Evolutionary conservation across 2,797 vertebrate genomes (phyloP).

Genomic region (Sphenopsis melanotis): DNA sequence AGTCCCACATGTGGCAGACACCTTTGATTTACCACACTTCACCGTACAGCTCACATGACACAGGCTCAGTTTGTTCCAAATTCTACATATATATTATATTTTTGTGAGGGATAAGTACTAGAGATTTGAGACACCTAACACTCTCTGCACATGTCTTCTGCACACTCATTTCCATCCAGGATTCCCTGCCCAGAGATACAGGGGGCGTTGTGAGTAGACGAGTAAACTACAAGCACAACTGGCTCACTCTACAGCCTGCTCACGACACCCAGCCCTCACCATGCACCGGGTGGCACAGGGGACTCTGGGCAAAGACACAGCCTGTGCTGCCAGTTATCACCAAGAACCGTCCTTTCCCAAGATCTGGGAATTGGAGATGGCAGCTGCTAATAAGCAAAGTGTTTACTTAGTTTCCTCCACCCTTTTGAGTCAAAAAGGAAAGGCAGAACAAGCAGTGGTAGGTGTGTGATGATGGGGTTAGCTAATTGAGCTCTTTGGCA

Average conservation of each 20-base stretch:
- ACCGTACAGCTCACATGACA: background rate
- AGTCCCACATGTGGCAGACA: background rate
- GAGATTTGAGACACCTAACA: background rate
- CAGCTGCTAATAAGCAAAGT: background rate
- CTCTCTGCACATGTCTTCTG: background rate
- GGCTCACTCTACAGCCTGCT: background rate
- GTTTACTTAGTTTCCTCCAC: slow-evolving; percentile 8
- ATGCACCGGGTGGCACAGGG: accelerated
- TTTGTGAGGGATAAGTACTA: background rate
- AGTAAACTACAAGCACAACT: background rate
- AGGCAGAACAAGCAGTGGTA: slow-evolving; percentile 5
- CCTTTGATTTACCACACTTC: background rate
- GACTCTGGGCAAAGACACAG: background rate
- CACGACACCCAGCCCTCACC: background rate
- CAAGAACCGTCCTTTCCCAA: background rate
- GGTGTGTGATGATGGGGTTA: background rate
- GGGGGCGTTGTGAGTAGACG: background rate
- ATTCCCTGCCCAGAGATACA: background rate
- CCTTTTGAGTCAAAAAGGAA: background rate
- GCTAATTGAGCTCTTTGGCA: slow-evolving; percentile 37
- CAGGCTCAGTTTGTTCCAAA: background rate
- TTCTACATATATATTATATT: background rate
- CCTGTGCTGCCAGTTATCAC: background rate
- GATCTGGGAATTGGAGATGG: background rate
- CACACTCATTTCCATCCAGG: background rate